Conservation (phyloP, 2,888 invertebrate genomes). For the Leptinotarsa haldemani region DNA sequence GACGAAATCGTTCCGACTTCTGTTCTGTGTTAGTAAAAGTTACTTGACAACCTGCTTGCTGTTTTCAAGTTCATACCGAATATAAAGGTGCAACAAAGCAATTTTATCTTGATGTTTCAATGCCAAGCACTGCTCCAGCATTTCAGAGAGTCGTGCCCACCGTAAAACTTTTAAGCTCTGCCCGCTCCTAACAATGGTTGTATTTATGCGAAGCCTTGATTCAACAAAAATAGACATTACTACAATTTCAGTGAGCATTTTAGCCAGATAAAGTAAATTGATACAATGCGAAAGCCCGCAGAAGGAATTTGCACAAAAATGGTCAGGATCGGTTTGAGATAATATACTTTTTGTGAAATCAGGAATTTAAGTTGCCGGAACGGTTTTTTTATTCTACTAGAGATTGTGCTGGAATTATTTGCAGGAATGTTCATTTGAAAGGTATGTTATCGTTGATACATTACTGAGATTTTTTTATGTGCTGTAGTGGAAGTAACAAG, state of each 20-base stretch:
- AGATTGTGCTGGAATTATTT: background rate
- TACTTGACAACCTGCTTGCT: conserved; percentile 1
- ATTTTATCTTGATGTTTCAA: conserved; percentile 3
- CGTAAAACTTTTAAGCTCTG: background rate
- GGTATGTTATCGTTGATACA: background rate
- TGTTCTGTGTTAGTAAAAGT: background rate
- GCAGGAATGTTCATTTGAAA: background rate
- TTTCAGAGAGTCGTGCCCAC: background rate
- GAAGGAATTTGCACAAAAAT: conserved; percentile 5
- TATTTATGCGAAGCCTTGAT: conserved; percentile 7
- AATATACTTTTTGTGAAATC: background rate
- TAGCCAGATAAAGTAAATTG: background rate
- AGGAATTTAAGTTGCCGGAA: background rate
- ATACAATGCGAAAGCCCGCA: conserved; percentile 2
- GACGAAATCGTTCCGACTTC: background rate
- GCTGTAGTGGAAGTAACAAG: background rate
- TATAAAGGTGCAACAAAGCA: conserved; percentile 9
- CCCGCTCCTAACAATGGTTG: conserved; percentile 7
- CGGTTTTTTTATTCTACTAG: background rate
- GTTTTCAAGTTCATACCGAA: conserved; percentile 7
- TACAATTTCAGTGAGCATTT: background rate
- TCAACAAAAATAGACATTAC: conserved; percentile 14
- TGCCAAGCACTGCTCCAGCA: background rate
- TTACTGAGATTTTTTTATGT: background rate
- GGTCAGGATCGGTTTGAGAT: background rate